Conservation (phyloP, 2,888 invertebrate genomes). For the Chydorus sphaericus region DNA sequence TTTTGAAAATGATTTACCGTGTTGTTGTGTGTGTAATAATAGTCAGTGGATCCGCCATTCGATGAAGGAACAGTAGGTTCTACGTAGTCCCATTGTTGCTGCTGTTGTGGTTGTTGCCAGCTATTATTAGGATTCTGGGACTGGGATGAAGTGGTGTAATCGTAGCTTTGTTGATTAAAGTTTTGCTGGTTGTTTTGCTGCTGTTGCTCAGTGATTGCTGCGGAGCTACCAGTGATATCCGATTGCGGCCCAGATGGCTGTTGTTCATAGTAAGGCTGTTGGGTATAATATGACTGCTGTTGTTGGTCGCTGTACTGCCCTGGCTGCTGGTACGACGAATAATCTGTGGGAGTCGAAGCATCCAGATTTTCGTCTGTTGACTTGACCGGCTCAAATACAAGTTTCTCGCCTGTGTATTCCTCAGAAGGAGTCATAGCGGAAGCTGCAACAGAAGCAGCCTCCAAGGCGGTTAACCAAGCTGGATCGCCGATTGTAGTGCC, state of each 20-base stretch:
- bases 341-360: not conserved
- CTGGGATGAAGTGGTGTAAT: slow-evolving; percentile 6
- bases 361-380: slow-evolving; percentile 22
- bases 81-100: slow-evolving; percentile 17
- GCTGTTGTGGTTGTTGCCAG: slow-evolving; percentile 6
- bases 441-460: slow-evolving; percentile 20
- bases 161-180: slow-evolving; percentile 1
- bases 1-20: no score
- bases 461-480: slow-evolving; percentile 41
- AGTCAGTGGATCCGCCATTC: slow-evolving; percentile 4
- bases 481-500: slow-evolving; percentile 33
- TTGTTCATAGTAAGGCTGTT: slow-evolving; percentile 15
- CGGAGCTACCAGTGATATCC: no score
- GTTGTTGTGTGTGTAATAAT: not conserved
- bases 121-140: not conserved
- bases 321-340: slow-evolving; percentile 16
- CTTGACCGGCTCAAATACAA: slow-evolving; percentile 24
- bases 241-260: slow-evolving; percentile 4
- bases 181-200: slow-evolving; percentile 12
- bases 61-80: slow-evolving; percentile 15
- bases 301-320: slow-evolving; percentile 16
- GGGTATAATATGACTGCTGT: slow-evolving; percentile 16
- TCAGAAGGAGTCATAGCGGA: slow-evolving; percentile 24
- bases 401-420: slow-evolving; percentile 25
- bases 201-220: slow-evolving; percentile 16